Evolutionary conservation across 2,797 vertebrate genomes (phyloP).

Genomic region (Saguinus oedipus): DNA sequence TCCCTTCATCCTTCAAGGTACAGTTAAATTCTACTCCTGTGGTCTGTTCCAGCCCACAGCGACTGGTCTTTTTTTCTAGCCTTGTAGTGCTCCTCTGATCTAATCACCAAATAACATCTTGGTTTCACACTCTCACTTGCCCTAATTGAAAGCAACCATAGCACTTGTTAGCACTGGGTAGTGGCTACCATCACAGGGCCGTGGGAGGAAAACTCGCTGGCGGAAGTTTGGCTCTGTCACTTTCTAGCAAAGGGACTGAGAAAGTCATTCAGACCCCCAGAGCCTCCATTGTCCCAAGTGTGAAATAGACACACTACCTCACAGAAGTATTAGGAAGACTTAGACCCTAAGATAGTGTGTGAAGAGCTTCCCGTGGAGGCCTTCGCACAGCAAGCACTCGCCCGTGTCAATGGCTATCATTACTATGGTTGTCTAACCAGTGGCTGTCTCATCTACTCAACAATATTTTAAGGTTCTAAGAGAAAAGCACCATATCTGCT

Average conservation of each 20-base stretch:
- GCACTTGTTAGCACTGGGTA: background rate
- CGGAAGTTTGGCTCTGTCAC: background rate
- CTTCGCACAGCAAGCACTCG: rapidly evolving
- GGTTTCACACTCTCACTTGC: background rate
- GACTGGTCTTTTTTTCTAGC: background rate
- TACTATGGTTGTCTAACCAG: background rate
- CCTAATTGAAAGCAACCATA: background rate
- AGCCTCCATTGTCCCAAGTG: background rate
- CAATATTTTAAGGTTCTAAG: background rate
- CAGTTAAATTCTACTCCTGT: background rate
- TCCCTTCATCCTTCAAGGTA: background rate
- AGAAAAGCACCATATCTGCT: background rate
- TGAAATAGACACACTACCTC: background rate
- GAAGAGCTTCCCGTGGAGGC: rapidly evolving
- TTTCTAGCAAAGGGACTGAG: background rate
- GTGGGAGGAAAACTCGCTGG: background rate
- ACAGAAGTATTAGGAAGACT: background rate
- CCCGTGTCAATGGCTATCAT: rapidly evolving
- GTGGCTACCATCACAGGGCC: background rate
- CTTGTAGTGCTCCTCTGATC: background rate
- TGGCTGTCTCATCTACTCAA: background rate
- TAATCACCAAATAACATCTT: background rate
- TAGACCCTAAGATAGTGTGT: rapidly evolving
- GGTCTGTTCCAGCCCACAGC: background rate
- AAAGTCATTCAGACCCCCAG: background rate